Base-by-base conservation (phyloP, 2,888 invertebrate species). In the Theodoxus fluviatilis region DNA sequence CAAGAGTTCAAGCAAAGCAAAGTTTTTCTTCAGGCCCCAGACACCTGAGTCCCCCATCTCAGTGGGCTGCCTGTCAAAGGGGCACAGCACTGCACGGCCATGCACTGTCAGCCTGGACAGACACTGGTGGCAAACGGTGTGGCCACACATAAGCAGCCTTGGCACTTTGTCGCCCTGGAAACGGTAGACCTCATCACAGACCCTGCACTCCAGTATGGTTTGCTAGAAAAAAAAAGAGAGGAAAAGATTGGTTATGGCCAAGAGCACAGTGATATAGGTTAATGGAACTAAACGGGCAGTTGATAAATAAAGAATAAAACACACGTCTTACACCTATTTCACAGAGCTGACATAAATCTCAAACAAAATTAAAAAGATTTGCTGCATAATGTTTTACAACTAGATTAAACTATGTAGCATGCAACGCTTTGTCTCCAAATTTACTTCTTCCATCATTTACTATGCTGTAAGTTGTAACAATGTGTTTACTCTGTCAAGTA, bases 61-160 rank as follows among this genome's bases (percentile, higher is more conserved):
- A 2, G 90, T 90, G 0, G 90, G 89, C 75, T 90, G 90, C 65
- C 90, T 81, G 76, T 91, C 90, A 78, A 90, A 90, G 0, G 90
- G 90, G 80, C 90, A 90, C 1, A 88, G 83, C 25, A 90, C 84
- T 3, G 86, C 79, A 65, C 82, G 80, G 33, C 87, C 87, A 78
- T 84, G 84, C 15, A 87, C 81, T 1, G 88, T 88, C 2, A 90
- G 85, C 25, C 88, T 84, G 49, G 89, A 81, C 28, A 90, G 81
- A 80, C 90, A 91, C 0, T 89, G 88, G 73, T 90, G 90, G 79
- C 90, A 91, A 7, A 90, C 89, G 0, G 90, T 90, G 78, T 91
- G 85, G 18, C 85, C 85, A 78, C 85, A 85, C 55, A 81, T 79
- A 40, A 85, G 72, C n/a, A 85, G 79, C n/a, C 90, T 85, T 2